Conservation (phyloP, 1,140 invertebrate species). For the Cotesia chilonis region DNA sequence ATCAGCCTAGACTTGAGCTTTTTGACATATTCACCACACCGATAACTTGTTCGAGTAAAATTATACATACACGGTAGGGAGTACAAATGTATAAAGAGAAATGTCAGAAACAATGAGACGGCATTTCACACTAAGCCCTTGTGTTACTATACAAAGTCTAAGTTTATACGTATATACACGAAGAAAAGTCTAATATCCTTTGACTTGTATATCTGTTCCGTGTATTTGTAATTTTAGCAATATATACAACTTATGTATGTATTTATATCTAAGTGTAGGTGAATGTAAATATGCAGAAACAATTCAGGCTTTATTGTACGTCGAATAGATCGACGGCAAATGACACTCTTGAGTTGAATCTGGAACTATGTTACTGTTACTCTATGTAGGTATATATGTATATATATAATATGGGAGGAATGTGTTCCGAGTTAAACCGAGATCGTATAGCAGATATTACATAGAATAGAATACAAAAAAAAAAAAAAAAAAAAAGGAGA, state of each 20-base stretch:
- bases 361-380: not conserved
- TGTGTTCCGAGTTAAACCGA: no score
- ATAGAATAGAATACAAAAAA: no score
- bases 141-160: not conserved
- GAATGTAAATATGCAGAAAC: not conserved
- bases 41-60: no score
- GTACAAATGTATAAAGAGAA: no score
- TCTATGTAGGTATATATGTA: not conserved
- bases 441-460: no score
- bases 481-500: no score
- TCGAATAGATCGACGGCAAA: constrained; percentile 16
- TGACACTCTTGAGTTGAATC: constrained; percentile 11
- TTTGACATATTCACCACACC: no score
- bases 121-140: constrained; percentile 14
- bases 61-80: no score
- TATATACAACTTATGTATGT: not conserved
- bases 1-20: no score
- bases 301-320: not conserved
- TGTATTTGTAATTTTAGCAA: constrained; percentile 3
- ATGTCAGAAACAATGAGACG: not conserved
- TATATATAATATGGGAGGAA: not conserved
- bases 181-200: constrained; percentile 26
- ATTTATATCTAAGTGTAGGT: no score
- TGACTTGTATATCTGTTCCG: constrained; percentile 8
- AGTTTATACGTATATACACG: constrained; percentile 2